Evolutionary conservation across 1,140 invertebrate genomes (phyloP), one percentile per base, ranked within the genome.

Genomic region (Heterodera carotae): DNA sequence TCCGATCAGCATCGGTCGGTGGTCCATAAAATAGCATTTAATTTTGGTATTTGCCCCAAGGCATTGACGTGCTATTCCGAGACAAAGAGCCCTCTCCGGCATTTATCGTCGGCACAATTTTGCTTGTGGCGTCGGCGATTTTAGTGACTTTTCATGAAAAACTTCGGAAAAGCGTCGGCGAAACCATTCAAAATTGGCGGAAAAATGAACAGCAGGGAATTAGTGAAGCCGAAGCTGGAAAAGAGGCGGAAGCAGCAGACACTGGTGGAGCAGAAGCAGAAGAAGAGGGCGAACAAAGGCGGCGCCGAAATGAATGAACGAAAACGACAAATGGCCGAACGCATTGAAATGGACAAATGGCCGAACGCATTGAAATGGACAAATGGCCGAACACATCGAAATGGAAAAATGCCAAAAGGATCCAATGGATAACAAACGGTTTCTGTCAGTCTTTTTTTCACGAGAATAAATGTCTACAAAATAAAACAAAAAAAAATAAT

Each of bases 31-130:
- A 74, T 33, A 18, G 22, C n/a, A 64, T 34, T 2, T 15, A 69
- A 27, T 34, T 71, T n/a, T 18, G 48, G 31, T 6, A n/a, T 56
- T 27, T n/a, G 43, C 27, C 73, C 83, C 36, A 69, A 83, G 84
- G 72, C 3, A 81, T 84, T 56, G 84, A 85, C 69, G 76, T 85
- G 36, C 10, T 86, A 3, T 84, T 84, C 74, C 73, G 83, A 18
- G 33, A 48, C 15, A 60, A 81, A 48, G n/a, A 69, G 27, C 59
- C 76, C 15, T 84, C 84, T 2, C 25, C 71, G 18, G 62, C 67
- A 3, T 86, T 84, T 66, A 59, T 84, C 4, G 39, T 83, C 25
- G 84, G 84, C 4, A 74, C 83, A 18, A 8, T 77, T n/a, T 77
- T 81, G 25, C 80, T 85, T 25, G 48, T 83, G 18, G 29, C 81